A percentile compares a stretch with the other conserved stretches of the same genome.
These are phyloP conservation scores for Pseudonaja textilis DNA, from an alignment of 2,113 vertebrate species.

Conservation along the genomic window DNA sequence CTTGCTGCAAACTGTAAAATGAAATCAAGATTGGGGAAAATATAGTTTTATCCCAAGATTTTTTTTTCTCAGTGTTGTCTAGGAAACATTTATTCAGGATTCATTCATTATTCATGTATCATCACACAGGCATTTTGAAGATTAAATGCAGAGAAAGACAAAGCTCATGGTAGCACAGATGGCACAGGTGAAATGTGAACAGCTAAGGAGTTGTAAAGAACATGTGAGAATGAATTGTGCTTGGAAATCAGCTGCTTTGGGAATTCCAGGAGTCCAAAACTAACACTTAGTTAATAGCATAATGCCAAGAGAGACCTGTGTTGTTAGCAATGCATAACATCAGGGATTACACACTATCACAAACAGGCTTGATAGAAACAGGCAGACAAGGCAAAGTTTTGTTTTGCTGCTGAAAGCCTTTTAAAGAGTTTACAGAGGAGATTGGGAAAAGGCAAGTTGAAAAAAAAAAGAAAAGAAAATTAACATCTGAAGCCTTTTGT, in stretches of 20 bases:
- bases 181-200: slow-evolving; percentile 3
- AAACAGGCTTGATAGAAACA: background rate
- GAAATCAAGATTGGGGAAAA: background rate
- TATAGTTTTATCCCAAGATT: background rate
- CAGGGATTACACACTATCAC: background rate
- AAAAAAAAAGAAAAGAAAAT: background rate
- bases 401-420: slow-evolving; percentile 11
- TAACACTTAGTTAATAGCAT: slow-evolving; percentile 12
- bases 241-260: slow-evolving; percentile 1
- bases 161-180: slow-evolving; percentile 23
- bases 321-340: background rate
- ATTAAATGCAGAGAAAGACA: slow-evolving; percentile 1
- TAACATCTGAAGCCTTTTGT: background rate
- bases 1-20: background rate
- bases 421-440: background rate
- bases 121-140: background rate
- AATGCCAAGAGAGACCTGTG: background rate
- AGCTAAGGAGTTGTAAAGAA: slow-evolving; percentile 10
- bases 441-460: background rate
- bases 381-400: slow-evolving; percentile 16
- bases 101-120: background rate
- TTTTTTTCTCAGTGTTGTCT: background rate
- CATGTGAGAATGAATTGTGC: slow-evolving; percentile 4
- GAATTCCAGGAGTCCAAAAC: slow-evolving; percentile 34
- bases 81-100: background rate